Evolutionary conservation across 2,888 invertebrate genomes (phyloP).

Genomic region (Sturmia bella): DNA sequence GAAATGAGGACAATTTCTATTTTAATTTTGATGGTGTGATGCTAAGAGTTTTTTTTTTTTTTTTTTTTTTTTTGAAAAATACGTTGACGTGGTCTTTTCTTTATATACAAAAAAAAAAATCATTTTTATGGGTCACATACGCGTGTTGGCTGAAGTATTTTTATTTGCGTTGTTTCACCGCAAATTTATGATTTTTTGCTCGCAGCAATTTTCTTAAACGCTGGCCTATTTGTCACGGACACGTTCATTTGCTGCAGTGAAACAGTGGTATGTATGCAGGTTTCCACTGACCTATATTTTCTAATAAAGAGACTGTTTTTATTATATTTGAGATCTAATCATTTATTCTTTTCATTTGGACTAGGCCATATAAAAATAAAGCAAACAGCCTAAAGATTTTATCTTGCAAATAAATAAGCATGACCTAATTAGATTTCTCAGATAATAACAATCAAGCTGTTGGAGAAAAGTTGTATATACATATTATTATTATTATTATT

Average conservation of each 20-base stretch:
- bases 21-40: no score
- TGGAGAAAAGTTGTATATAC: no score
- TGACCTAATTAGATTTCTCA: no score
- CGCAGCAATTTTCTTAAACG: neutral
- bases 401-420: no score
- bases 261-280: neutral
- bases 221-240: neutral
- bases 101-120: neutral
- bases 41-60: no score
- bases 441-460: no score
- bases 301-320: neutral
- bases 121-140: conserved; percentile 14
- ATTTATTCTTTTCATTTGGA: neutral
- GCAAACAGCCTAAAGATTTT: neutral
- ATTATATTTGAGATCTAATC: neutral
- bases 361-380: neutral
- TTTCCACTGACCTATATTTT: neutral
- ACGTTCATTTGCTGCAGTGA: neutral
- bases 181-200: conserved; percentile 24
- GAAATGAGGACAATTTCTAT: no score
- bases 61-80: neutral
- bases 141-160: neutral
- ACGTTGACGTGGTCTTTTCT: conserved; percentile 1
- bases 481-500: no score
- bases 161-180: neutral